Base-by-base conservation (phyloP, 1,140 invertebrate genomes). In the Pectinophora gossypiella region DNA sequence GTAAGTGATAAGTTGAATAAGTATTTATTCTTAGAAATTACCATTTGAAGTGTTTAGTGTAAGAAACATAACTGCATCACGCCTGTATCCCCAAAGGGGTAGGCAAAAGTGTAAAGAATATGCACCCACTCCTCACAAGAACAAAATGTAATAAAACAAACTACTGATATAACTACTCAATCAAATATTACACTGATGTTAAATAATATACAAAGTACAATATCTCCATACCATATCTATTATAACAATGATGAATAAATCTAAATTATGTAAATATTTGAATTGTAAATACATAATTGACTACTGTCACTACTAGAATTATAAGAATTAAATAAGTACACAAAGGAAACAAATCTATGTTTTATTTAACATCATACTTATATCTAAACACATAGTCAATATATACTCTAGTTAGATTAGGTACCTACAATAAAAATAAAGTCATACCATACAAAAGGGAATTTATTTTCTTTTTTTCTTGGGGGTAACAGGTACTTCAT, bases 381-480 rank as follows among this genome's bases (percentile, higher is more conserved):
- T 23, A 23, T 10, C 10, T 23, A 23, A 23, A 5, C 10, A 23
- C 22, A 32, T 32, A 32, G n/a, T 32, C 27, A 48, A 47, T 19
- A 56, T 38, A 35, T 42, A 43, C 20, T 43, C 38, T 47, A 22
- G 27, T 49, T 48, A n/a, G n/a, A n/a, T n/a, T n/a, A n/a, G n/a
- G n/a, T n/a, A n/a, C n/a, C n/a, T n/a, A n/a, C 19, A 45, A 32
- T 32, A 32, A 32, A 32, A 3, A 32, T 32, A 9, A 12, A 7
- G 2, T 12, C 1, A 40, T 15, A 15, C 16, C 36, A 40, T 40
- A 40, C 36, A 12, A 15, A 40, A 40, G 16, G 23, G 10, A 22
- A 52, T 50, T 54, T 55, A 71, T 52, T 59, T 67, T 66, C 64
- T 79, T 53, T 61, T 70, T 56, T 72, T 78, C 54, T 68, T 72